These are phyloP conservation scores for Diceros bicornis DNA, from an alignment of 2,797 vertebrate species.

Conservation along the genomic window DNA sequence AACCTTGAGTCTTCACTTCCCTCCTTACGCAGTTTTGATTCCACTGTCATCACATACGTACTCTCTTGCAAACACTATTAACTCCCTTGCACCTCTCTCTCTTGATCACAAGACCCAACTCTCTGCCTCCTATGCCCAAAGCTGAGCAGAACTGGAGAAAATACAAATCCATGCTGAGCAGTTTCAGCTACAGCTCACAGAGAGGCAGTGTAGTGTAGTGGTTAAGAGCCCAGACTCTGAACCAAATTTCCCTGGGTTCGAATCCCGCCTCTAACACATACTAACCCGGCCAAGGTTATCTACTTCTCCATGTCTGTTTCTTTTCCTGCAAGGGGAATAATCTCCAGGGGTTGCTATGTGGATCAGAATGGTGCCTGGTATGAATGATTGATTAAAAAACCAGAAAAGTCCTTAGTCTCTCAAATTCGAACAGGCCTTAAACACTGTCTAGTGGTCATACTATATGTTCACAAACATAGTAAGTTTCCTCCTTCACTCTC, in stretches of 20 bases:
- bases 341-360: not conserved
- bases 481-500: not conserved
- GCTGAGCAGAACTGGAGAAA: not conserved
- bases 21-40: not conserved
- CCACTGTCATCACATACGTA: not conserved
- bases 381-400: not conserved
- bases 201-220: not conserved
- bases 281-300: not conserved
- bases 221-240: not conserved
- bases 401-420: not conserved
- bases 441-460: not conserved
- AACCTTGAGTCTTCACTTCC: not conserved
- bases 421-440: not conserved
- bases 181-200: not conserved
- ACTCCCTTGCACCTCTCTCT: not conserved
- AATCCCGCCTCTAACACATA: not conserved
- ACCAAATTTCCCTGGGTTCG: not conserved
- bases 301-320: not conserved
- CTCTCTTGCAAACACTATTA: not conserved
- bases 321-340: not conserved
- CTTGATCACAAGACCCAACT: not conserved
- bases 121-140: not conserved
- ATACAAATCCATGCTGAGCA: not conserved
- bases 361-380: not conserved
- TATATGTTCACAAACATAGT: not conserved